Base-by-base conservation (phyloP, 2,797 vertebrate genomes). In the Gadopsis bispinosus region DNA sequence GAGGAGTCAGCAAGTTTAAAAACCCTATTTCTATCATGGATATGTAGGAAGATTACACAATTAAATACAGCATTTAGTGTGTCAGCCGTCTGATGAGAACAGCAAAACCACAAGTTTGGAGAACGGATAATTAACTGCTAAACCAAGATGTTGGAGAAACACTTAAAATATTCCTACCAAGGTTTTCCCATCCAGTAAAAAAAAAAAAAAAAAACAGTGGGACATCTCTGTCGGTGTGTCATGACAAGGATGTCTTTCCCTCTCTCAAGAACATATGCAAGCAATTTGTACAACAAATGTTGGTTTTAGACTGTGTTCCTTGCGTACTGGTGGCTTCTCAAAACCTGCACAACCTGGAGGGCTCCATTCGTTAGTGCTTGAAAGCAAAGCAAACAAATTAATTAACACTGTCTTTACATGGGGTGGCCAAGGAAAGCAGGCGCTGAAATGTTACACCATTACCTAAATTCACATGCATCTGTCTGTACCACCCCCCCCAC, bases 301-400 rank as follows among this genome's bases (percentile, higher is more conserved):
- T 95, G 94, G 93, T 95, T 96, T 93, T 93, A 94, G 92, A 88
- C 89, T 53, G 90, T 93, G 89, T 94, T 94, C 91, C 87, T 92
- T 91, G 90, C 79, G 79, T 88, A 91, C 93, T 90, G 88, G 94
- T 95, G 95, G 94, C 95, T 95, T 90, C 85, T 89, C 88, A 64
- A 76, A 91, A 93, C 91, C 89, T 78, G 83, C 89, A 64, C 74
- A 91, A 93, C 91, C 89, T 78, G 83, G 84, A 93, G 92, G 93
- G 92, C 93, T 92, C 91, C 22, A 83, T 96, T 96, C 92, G 84
- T 94, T 93, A 90, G 89, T 83, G 90, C 90, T 93, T 92, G 83
- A 94, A 93, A 90, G 89, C 89, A 96, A 97, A 95, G 91, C 93
- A 96, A 97, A 97, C 95, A 96, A 95, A 97, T 97, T 95, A 96